Base-by-base conservation (phyloP, 2,113 vertebrate species). In the Tychaedon coryphoeus region DNA sequence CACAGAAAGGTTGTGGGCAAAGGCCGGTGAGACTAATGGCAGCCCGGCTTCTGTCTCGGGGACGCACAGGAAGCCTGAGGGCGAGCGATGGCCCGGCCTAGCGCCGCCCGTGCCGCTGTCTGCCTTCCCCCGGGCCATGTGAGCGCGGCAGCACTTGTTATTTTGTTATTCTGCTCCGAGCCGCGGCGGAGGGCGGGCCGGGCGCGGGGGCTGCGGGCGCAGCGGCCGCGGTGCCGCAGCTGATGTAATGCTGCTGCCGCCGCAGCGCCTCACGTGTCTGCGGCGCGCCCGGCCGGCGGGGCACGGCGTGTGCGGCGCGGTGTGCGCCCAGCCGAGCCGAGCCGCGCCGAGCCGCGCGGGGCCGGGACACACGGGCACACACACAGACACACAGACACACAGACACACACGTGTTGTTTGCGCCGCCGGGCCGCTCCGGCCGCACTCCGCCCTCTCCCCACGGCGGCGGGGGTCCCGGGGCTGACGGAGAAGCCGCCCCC, bases 211-310 rank as follows among this genome's bases (percentile, higher is more conserved):
- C 86, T 66, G 76, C 67, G 67, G 76, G 76, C 67, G 67, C 86
- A 12, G 45, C 53, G 86, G 76, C 86, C 76, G 60, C 86, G 43
- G 86, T 88, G 86, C 86, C 86, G 86, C 95, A 66, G 92, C 92
- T 96, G 94, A 94, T 95, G 94, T 92, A 88, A 95, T 73, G 90
- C 86, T 43, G 81, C 86, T 31, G 91, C 95, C 58, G 91, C 93
- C 58, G 78, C 42, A 87, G 82, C 60, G n/a, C 61, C 5, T 65
- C 93, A 88, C 83, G 92, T 95, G 95, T 53, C 75, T 57, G 54
- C 72, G 19, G 72, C 16, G 88, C 71, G 78, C 75, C 75, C 74
- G 85, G 85, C 1, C 65, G 7, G 38, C 85, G 85, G 74, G 84
- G 73, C 84, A 53, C 60, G 0, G 84, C 72, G 83, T 58, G 83